These are phyloP conservation scores for Heliconius ethilla DNA, from an alignment of 2,888 invertebrate species.

Conservation along the genomic window DNA sequence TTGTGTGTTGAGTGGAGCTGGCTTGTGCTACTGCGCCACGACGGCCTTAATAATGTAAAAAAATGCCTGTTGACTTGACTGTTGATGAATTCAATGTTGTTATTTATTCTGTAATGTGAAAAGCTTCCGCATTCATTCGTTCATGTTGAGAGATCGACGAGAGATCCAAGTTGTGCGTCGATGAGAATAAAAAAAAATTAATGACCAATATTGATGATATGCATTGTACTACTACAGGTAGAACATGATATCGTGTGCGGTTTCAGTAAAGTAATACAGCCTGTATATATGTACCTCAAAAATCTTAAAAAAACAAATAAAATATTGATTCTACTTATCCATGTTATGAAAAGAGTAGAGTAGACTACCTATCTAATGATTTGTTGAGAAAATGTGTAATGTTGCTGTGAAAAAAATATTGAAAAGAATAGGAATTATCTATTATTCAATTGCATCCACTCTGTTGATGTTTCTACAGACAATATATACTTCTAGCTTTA, in stretches of 20 bases:
- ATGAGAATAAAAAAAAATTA: not conserved
- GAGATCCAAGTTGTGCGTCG: not conserved
- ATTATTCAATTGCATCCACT: conserved; percentile 4
- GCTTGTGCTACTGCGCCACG: no score
- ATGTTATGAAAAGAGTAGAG: not conserved
- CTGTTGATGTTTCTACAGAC: not conserved
- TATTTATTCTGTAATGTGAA: not conserved
- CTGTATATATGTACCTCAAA: no score
- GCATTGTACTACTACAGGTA: not conserved
- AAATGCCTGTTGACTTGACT: no score
- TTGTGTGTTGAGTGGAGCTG: no score
- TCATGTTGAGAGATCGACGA: not conserved
- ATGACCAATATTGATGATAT: not conserved
- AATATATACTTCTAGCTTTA: conserved; percentile 10
- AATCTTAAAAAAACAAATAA: conserved; percentile 2
- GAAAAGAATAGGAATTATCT: not conserved
- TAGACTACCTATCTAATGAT: not conserved
- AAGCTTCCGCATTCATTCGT: not conserved
- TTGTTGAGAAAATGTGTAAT: not conserved
- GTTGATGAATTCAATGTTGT: not conserved
- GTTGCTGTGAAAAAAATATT: not conserved
- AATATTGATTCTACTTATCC: not conserved
- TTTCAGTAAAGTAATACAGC: not conserved
- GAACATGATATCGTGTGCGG: not conserved
- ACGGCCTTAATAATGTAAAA: no score